Evolutionary conservation across 2,888 invertebrate species (phyloP).

Genomic region (Coelopa pilipes): DNA sequence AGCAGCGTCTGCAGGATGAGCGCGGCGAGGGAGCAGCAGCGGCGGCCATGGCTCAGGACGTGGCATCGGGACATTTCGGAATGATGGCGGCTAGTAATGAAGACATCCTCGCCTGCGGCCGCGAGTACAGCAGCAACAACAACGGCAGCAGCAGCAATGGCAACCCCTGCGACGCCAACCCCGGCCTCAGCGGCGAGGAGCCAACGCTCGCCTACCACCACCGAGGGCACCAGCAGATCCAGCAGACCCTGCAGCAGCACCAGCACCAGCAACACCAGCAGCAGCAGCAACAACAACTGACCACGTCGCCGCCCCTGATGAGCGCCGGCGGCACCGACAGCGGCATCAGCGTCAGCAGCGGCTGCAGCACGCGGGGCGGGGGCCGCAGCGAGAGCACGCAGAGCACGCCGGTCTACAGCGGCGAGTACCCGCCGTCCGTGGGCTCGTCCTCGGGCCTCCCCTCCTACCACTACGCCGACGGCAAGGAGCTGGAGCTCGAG

Average conservation of each 20-base stretch:
- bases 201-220: no score
- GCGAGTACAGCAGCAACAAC: conserved; percentile 19
- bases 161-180: neutral
- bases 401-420: conserved; percentile 57
- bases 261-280: conserved; percentile 16
- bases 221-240: no score
- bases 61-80: no score
- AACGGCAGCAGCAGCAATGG: neutral
- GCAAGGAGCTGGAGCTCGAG: conserved; percentile 52
- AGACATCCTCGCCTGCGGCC: conserved; percentile 8
- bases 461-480: conserved; percentile 54
- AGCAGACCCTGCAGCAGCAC: no score
- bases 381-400: conserved; percentile 54
- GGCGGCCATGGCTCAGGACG: no score
- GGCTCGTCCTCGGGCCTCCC: conserved; percentile 56
- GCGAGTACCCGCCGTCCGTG: conserved; percentile 58
- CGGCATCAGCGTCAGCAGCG: conserved; percentile 58
- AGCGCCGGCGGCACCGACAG: conserved; percentile 59
- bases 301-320: conserved; percentile 57
- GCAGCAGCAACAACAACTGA: conserved; percentile 36
- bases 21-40: neutral
- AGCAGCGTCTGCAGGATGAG: neutral
- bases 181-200: no score
- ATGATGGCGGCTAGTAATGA: neutral
- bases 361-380: conserved; percentile 36